Evolutionary conservation across 2,113 vertebrate species (phyloP).

Genomic region (Symphodus melops): DNA sequence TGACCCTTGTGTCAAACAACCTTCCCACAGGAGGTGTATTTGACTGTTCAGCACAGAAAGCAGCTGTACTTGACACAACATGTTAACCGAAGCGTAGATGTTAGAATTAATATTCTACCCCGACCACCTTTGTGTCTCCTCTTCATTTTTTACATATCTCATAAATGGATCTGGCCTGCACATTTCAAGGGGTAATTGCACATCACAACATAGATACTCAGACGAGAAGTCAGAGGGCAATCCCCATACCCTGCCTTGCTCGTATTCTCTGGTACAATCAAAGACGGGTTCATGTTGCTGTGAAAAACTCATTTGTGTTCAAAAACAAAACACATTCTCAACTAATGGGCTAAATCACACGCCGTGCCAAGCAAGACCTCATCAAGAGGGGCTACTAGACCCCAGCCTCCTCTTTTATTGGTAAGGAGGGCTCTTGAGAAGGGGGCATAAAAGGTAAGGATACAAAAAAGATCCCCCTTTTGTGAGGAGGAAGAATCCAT

Average conservation of each 20-base stretch:
- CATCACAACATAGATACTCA: slow-evolving; percentile 77
- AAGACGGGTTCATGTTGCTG: slow-evolving; percentile 78
- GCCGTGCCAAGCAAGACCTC: slow-evolving; percentile 90
- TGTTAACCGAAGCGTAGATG: slow-evolving; percentile 85
- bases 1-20: slow-evolving; percentile 23
- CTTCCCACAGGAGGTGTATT: slow-evolving; percentile 45
- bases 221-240: slow-evolving; percentile 85
- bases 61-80: slow-evolving; percentile 64
- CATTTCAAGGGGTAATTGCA: slow-evolving; percentile 82
- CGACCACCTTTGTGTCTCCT: slow-evolving; percentile 73
- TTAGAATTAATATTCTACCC: slow-evolving; percentile 75
- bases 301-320: slow-evolving; percentile 90
- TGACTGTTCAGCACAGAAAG: slow-evolving; percentile 47
- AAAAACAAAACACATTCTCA: slow-evolving; percentile 89
- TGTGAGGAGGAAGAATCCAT: slow-evolving; percentile 90
- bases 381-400: slow-evolving; percentile 81
- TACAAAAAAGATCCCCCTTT: slow-evolving; percentile 54
- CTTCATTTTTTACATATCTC: slow-evolving; percentile 68
- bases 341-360: slow-evolving; percentile 84
- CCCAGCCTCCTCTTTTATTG: slow-evolving; percentile 70
- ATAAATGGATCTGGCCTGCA: slow-evolving; percentile 78
- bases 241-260: slow-evolving; percentile 5
- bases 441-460: slow-evolving; percentile 54
- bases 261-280: slow-evolving; percentile 69
- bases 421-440: slow-evolving; percentile 53